A percentile compares a stretch with the other conserved stretches of the same genome.
phyloP scores from a whole-genome alignment of 2,113 vertebrate species.

The Aythya baeri region DNA sequence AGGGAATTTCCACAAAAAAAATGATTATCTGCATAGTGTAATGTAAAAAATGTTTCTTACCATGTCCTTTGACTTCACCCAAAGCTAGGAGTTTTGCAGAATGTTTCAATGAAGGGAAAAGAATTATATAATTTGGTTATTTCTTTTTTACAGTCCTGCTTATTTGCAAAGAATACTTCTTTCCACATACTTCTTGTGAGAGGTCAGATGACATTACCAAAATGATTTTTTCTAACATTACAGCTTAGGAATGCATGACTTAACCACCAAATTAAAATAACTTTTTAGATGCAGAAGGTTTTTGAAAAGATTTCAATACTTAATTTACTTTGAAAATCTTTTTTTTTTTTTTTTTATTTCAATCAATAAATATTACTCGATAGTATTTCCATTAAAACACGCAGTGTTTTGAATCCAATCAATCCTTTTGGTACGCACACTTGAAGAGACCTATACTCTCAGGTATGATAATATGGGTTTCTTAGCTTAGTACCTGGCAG shows the following conservation, averaged over 20 bases:
- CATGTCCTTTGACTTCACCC: background rate
- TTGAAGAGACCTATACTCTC: background rate
- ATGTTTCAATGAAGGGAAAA: background rate
- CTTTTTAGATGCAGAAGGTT: background rate
- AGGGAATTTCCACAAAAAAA: background rate
- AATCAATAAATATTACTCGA: background rate
- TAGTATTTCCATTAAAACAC: background rate
- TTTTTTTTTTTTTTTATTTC: background rate
- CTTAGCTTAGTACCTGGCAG: background rate
- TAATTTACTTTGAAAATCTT: background rate
- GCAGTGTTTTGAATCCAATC: background rate
- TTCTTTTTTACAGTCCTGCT: background rate
- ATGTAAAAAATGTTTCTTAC: background rate
- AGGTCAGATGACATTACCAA: background rate
- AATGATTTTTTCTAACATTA: background rate
- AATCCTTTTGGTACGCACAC: background rate
- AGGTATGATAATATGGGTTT: background rate
- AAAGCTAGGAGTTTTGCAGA: background rate
- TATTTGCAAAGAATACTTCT: background rate
- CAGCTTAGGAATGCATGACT: background rate
- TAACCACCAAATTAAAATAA: background rate
- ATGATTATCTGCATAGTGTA: background rate
- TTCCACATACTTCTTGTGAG: background rate
- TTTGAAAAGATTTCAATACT: background rate
- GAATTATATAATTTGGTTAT: background rate